A percentile compares a stretch with the other conserved stretches of the same genome.
Evolutionary conservation across 2,888 invertebrate species (phyloP).

Genomic region (Penaeus monodon): DNA sequence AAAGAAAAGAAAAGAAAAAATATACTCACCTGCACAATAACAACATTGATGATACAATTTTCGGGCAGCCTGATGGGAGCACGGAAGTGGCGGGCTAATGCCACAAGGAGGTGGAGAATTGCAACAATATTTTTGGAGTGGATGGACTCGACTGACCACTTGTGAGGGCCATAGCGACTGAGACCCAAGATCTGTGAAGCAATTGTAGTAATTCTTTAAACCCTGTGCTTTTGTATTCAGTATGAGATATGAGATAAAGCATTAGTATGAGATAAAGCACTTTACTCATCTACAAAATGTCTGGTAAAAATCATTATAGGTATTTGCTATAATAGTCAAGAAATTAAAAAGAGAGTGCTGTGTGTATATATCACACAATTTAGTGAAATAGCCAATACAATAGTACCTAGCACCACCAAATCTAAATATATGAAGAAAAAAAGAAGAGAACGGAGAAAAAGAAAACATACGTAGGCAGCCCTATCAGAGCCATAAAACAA

Average conservation of each 20-base stretch:
- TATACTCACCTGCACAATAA: conserved; percentile 82
- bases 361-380: too few relatives aligned
- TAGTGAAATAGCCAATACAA: too few relatives aligned
- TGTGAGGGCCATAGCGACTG: conserved; percentile 82
- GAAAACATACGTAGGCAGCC: not conserved
- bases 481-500: not conserved
- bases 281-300: too few relatives aligned
- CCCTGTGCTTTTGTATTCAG: too few relatives aligned
- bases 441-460: not conserved
- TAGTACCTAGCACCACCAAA: too few relatives aligned
- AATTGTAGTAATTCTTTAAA: not conserved
- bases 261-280: too few relatives aligned
- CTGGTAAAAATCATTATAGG: too few relatives aligned
- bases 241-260: too few relatives aligned
- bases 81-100: conserved; percentile 88
- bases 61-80: conserved; percentile 97
- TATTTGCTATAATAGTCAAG: too few relatives aligned
- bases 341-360: too few relatives aligned
- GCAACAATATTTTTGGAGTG: conserved; percentile 97
- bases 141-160: conserved; percentile 97
- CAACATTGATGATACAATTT: conserved; percentile 92
- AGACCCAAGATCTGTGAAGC: conserved; percentile 77
- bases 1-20: conserved; percentile 10
- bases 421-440: too few relatives aligned
- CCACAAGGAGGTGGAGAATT: conserved; percentile 93